These are phyloP conservation scores for Caenorhabditis sp. DNA, from an alignment of 2,888 invertebrate species.

Conservation along the genomic window DNA sequence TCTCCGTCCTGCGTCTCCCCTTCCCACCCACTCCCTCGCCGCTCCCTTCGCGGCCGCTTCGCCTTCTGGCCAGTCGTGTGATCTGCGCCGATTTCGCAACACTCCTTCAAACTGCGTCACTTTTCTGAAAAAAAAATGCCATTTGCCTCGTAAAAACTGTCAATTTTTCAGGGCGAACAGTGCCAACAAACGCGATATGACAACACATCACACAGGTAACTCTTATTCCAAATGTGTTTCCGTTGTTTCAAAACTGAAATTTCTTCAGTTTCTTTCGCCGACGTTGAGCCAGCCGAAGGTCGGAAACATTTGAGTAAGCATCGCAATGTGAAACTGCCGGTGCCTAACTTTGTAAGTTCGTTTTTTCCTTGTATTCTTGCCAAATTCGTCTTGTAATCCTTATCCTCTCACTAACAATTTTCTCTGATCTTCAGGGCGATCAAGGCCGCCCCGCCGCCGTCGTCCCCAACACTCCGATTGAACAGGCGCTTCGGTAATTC, in stretches of 20 bases:
- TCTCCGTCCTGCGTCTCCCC: slow-evolving; percentile 42
- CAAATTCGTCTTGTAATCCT: not conserved
- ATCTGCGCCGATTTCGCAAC: slow-evolving; percentile 47
- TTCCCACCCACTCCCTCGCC: slow-evolving; percentile 7
- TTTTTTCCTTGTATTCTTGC: not conserved
- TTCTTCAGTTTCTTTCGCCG: slow-evolving; percentile 5
- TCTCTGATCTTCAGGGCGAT: slow-evolving; percentile 1
- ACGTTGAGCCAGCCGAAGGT: slow-evolving; percentile 36
- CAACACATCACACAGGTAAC: not conserved
- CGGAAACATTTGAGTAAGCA: slow-evolving; percentile 33
- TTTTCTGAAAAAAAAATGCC: not conserved
- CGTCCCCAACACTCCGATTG: slow-evolving; percentile 44
- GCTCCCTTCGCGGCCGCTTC: slow-evolving; percentile 6
- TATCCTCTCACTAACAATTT: not conserved
- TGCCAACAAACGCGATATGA: slow-evolving; percentile 27
- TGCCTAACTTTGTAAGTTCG: slow-evolving; percentile 34
- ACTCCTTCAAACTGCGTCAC: slow-evolving; percentile 12
- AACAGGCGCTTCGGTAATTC: slow-evolving; percentile 22
- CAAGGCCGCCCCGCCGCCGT: slow-evolving; percentile 5
- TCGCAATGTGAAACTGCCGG: slow-evolving; percentile 32
- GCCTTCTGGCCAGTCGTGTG: slow-evolving; percentile 48
- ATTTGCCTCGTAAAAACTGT: slow-evolving; percentile 1
- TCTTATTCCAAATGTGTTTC: slow-evolving; percentile 10
- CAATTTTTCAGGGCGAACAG: not conserved
- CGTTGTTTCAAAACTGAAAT: not conserved